These are phyloP conservation scores for Neelides sp. DNA, from an alignment of 1,140 invertebrate genomes.

Conservation along the genomic window DNA sequence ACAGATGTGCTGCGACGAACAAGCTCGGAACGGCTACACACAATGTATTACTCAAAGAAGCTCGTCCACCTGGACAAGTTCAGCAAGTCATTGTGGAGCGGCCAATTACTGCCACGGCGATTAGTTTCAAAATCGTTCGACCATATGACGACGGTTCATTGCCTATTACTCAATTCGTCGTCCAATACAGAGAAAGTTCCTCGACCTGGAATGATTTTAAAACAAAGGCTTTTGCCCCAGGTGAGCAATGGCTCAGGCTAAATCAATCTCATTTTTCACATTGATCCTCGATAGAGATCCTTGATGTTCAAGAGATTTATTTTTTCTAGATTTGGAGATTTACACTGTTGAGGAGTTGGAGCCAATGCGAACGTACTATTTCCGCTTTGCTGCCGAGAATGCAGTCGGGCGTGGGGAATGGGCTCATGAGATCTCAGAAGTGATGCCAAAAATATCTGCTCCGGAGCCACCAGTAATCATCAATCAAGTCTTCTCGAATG, in stretches of 20 bases:
- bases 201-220: background rate
- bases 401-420: constrained; percentile 66
- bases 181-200: constrained; percentile 54
- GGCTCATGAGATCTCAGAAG: constrained; percentile 42
- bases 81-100: constrained; percentile 47
- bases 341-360: constrained; percentile 67
- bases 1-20: constrained; percentile 71
- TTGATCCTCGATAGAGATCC: too few relatives aligned
- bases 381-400: constrained; percentile 71
- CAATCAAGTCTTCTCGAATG: constrained; percentile 32
- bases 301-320: too few relatives aligned
- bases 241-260: too few relatives aligned
- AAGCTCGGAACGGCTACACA: constrained; percentile 52
- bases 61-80: constrained; percentile 43
- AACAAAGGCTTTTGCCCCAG: too few relatives aligned
- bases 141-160: constrained; percentile 59
- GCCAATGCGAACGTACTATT: constrained; percentile 65
- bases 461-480: constrained; percentile 42
- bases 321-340: constrained; percentile 26
- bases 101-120: constrained; percentile 59
- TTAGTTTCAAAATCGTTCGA: constrained; percentile 59
- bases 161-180: constrained; percentile 54
- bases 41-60: constrained; percentile 57
- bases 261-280: too few relatives aligned
- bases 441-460: constrained; percentile 43